These are phyloP conservation scores for Forficula auricularia DNA, from an alignment of 1,140 invertebrate genomes.

Conservation along the genomic window DNA sequence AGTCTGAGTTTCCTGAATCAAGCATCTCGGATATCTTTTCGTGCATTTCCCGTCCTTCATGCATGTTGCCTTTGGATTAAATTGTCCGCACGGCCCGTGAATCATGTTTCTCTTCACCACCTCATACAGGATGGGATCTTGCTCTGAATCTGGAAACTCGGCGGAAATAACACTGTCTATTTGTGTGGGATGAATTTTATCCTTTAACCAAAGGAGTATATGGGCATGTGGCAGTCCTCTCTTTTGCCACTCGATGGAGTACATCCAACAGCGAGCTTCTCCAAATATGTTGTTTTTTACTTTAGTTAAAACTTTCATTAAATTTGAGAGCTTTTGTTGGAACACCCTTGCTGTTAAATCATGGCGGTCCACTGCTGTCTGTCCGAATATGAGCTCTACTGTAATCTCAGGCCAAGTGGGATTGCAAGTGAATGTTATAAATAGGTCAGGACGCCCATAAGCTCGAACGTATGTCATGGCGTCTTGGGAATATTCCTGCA, in stretches of 20 bases:
- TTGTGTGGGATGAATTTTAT: constrained; percentile 13
- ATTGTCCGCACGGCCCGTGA: constrained; percentile 20
- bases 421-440: constrained; percentile 33
- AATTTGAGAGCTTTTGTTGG: constrained; percentile 23
- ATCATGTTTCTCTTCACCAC: constrained; percentile 22
- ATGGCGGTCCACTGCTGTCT: constrained; percentile 22
- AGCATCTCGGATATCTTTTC: constrained; percentile 24
- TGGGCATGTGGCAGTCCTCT: constrained; percentile 27
- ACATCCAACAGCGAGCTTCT: constrained; percentile 21
- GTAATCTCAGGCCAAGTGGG: constrained; percentile 25
- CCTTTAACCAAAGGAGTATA: constrained; percentile 18
- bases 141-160: constrained; percentile 10
- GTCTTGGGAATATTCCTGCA: constrained; percentile 1
- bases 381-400: constrained; percentile 17
- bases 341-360: constrained; percentile 30
- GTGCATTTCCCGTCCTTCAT: constrained; percentile 28
- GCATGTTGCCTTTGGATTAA: constrained; percentile 28
- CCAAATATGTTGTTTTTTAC: constrained; percentile 22
- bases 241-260: constrained; percentile 33
- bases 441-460: constrained; percentile 15
- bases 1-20: constrained; percentile 18
- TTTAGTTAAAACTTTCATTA: constrained; percentile 22
- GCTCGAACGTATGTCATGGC: background rate
- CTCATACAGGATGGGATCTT: constrained; percentile 16
- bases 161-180: constrained; percentile 14